These are phyloP conservation scores for Pomacea canaliculata DNA, from an alignment of 2,888 invertebrate genomes.

Conservation along the genomic window DNA sequence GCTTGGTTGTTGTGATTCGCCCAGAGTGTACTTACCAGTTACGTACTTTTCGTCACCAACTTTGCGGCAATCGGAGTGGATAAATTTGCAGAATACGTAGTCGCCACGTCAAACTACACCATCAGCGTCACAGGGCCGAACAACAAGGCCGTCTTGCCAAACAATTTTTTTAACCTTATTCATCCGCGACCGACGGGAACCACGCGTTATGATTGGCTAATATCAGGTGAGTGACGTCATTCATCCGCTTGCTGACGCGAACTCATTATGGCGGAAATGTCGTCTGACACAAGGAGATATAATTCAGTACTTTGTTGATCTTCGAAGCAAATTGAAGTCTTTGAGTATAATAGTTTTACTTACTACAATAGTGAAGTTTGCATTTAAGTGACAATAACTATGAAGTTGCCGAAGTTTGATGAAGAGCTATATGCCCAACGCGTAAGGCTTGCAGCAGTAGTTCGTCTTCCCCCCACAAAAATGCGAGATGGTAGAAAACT, in stretches of 20 bases:
- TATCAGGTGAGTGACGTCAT: constrained; percentile 47
- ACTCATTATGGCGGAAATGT: constrained; percentile 25
- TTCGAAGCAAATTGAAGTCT: too few species aligned
- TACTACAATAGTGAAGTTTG: too few species aligned
- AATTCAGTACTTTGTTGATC: background rate
- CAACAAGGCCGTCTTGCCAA: constrained; percentile 52
- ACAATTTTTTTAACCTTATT: constrained; percentile 38
- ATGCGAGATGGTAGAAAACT: too few species aligned
- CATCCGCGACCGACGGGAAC: constrained; percentile 40
- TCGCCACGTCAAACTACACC: constrained; percentile 70
- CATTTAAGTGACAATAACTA: too few species aligned
- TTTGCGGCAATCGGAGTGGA: constrained; percentile 94
- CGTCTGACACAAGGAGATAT: constrained; percentile 11
- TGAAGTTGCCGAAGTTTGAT: too few species aligned
- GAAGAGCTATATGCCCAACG: too few species aligned
- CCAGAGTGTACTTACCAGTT: constrained; percentile 75
- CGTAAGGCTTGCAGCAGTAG: too few species aligned
- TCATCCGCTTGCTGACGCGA: constrained; percentile 37
- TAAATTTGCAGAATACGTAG: constrained; percentile 90
- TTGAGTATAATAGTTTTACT: too few species aligned
- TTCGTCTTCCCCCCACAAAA: too few species aligned
- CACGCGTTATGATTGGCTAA: constrained; percentile 37
- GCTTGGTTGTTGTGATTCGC: constrained; percentile 65
- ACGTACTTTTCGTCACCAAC: constrained; percentile 95
- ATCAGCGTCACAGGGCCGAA: constrained; percentile 63